phyloP scores from a whole-genome alignment of 2,113 vertebrate species.

The Syrrhaptes paradoxus region DNA sequence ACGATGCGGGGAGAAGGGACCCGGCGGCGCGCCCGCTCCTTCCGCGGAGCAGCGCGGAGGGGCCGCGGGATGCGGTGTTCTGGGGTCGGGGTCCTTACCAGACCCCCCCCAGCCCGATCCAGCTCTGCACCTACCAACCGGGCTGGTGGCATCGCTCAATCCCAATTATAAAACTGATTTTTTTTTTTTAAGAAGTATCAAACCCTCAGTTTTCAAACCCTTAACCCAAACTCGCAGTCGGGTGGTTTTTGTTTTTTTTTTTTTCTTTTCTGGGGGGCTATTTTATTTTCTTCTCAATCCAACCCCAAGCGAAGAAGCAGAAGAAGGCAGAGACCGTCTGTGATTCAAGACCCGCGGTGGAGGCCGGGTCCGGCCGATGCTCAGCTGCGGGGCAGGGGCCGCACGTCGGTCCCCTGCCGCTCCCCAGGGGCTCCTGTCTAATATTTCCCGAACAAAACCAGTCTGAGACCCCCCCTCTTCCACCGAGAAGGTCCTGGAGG shows the following conservation, averaged over 20 bases:
- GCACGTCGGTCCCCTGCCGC: background rate
- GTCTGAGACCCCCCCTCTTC: background rate
- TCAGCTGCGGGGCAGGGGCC: background rate
- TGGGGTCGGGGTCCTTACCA: background rate
- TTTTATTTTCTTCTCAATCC: background rate
- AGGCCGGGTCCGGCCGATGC: constrained; percentile 3
- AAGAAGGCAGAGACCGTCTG: constrained; percentile 3
- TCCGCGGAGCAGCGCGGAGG: background rate
- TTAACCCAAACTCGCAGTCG: background rate
- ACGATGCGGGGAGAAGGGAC: background rate
- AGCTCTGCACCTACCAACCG: background rate
- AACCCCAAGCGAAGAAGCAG: background rate
- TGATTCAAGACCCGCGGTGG: background rate
- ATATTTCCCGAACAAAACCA: background rate
- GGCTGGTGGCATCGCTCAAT: background rate
- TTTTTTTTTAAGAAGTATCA: background rate
- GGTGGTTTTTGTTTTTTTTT: background rate
- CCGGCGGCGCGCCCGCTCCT: background rate
- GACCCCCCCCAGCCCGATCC: no score
- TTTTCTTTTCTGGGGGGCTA: background rate
- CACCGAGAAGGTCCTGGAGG: background rate
- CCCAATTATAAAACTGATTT: background rate
- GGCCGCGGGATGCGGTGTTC: background rate
- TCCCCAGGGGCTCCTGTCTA: background rate
- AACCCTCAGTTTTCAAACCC: background rate